Base-by-base conservation (phyloP, 2,797 vertebrate genomes). In the Chelmon rostratus region DNA sequence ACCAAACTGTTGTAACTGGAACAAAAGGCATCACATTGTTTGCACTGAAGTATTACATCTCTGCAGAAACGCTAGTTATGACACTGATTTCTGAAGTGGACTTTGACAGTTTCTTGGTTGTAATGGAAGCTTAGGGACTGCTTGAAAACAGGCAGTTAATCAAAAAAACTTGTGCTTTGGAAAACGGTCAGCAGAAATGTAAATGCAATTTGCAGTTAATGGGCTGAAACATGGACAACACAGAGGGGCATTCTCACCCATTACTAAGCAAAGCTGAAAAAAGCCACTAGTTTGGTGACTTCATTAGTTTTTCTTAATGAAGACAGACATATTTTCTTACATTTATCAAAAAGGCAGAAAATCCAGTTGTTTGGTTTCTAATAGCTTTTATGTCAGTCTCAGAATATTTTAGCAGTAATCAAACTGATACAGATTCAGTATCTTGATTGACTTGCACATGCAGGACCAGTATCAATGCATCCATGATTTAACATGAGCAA, bases 381-480 rank as follows among this genome's bases (percentile, higher is more conserved):
- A 77, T 3, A 40, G 31, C n/a, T 69, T 15, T 47, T 50, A 44
- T 47, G 5, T 46, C 25, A 18, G 56, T 46, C 9, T 67, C 42
- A 50, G 3, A 3, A 2, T 28, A 12, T 25, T 64, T 47, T 4
- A 47, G 10, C 46, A 12, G 42, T 38, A 40, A 76, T 47, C 44
- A 49, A 25, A 67, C 47, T 18, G 65, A 47, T 19, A 64, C 3
- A 21, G 21, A 53, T 65, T 52, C 8, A 31, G 23, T 25, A 25
- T 64, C 57, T 28, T 50, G 42, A 31, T 8, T 71, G 16, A 19
- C 52, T 68, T 46, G 21, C 54, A 72, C 78, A 71, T 76, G 74
- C 53, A 42, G 79, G 19, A 21, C 54, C 35, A n/a, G 47, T 61
- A 74, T 71, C 46, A 49, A 87, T 61, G 38, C 68, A 70, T 47